phyloP scores from a whole-genome alignment of 2,888 invertebrate genomes.

The Pteria penguin region DNA sequence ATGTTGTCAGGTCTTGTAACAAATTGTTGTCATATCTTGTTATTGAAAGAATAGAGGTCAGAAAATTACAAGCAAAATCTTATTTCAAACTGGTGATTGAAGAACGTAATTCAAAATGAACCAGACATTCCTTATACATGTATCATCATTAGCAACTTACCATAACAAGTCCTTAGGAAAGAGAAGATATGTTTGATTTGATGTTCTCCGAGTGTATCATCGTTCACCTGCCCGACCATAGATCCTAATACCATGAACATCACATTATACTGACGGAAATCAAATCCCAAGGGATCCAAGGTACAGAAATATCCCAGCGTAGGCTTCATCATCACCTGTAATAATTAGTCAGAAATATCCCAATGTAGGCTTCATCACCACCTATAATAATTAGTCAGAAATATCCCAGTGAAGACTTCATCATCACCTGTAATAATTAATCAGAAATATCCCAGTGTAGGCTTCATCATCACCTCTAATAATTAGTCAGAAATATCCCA shows the following conservation, averaged over 20 bases:
- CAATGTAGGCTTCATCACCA: too few species aligned
- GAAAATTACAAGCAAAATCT: too few species aligned
- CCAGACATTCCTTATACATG: background rate
- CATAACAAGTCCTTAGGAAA: slow-evolving; percentile 59
- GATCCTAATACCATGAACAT: slow-evolving; percentile 60
- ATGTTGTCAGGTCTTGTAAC: too few species aligned
- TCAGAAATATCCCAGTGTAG: too few species aligned
- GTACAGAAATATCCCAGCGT: slow-evolving; percentile 61
- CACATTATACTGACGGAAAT: slow-evolving; percentile 60
- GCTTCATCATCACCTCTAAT: too few species aligned
- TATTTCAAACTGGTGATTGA: background rate
- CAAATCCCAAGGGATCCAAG: slow-evolving; percentile 62
- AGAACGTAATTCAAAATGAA: background rate
- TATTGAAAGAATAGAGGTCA: too few species aligned
- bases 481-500: too few species aligned
- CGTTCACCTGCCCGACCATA: slow-evolving; percentile 59
- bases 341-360: too few species aligned
- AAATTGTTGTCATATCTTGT: too few species aligned
- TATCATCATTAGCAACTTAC: slow-evolving; percentile 32
- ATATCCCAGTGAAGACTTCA: too few species aligned
- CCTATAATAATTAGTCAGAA: too few species aligned
- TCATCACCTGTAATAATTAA: too few species aligned
- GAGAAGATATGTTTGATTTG: slow-evolving; percentile 57
- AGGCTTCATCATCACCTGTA: slow-evolving; percentile 56
- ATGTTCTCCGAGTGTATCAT: slow-evolving; percentile 51